Evolutionary conservation across 92 coral and sea anemone species (phyloP), one percentile per base, ranked within the genome.

Genomic region (Epizoanthus stellaris): DNA sequence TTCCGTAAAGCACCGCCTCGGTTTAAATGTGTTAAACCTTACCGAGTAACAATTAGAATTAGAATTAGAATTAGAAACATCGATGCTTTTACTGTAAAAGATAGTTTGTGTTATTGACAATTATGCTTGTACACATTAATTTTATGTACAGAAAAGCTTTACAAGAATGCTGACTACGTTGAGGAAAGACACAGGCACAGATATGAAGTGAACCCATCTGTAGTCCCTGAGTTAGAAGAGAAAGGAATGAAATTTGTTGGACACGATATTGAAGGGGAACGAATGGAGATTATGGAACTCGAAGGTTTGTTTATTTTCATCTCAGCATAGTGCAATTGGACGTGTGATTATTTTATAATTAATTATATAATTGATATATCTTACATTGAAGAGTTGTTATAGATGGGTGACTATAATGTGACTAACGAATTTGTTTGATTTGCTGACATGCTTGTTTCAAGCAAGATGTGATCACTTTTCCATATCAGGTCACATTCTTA

Each of bases 101-200:
- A 19, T 58, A 7, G n/a, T 6, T 14, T 36, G 43, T 19, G 68
- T 59, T 3, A 82, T 59, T 56, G 68, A n/a, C 34, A 30, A 30
- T 30, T 30, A 30, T 30, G 34, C 34, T 30, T 30, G 34, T 30
- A 30, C 34, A 49, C 11, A 8, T 30, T 49, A 66, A 40, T 38
- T 17, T 23, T 42, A 47, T 45, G 52, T 63, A 49, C 85, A 96
- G 99, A 80, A 77, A 89, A 88, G 58, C 89, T 96, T 16, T 96
- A 96, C 88, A 93, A 95, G 81, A 91, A 91, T 84, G 94, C 56
- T 70, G 92, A 90, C 11, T 92, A 77, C 91, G 89, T 96, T 42
- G 99, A 96, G 56, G 99, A 96, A 72, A 87, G 99, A 75, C 99
- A 96, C 91, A 91, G 99, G 76, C 99, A 97, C 74, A 89, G 99